phyloP scores from a whole-genome alignment of 2,888 invertebrate species.

The Chymomyza procnemis region DNA sequence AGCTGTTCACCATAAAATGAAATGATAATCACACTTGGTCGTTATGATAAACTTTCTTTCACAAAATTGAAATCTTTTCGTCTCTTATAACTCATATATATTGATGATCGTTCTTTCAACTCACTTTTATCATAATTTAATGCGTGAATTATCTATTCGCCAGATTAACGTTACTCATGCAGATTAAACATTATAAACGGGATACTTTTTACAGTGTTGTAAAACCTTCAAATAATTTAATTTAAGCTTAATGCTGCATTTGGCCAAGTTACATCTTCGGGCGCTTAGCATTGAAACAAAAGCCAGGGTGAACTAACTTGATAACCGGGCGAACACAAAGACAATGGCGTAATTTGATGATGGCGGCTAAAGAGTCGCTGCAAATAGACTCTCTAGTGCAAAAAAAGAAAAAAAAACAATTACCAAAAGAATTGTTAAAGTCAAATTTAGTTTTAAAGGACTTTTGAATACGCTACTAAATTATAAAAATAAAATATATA shows the following conservation, averaged over 20 bases:
- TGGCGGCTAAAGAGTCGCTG: constrained; percentile 49
- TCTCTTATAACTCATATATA: no score
- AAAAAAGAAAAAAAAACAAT: background rate
- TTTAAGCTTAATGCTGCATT: background rate
- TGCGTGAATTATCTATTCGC: no score
- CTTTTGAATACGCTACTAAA: no score
- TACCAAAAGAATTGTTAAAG: background rate
- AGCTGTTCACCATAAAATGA: no score
- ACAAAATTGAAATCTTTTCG: no score
- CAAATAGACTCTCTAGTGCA: background rate
- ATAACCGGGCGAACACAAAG: constrained; percentile 36
- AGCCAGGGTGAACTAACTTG: constrained; percentile 15
- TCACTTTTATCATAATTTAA: no score
- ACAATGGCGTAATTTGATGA: constrained; percentile 62
- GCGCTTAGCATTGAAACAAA: constrained; percentile 46
- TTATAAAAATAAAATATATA: no score
- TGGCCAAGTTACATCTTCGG: background rate
- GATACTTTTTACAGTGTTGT: background rate
- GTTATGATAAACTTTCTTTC: no score
- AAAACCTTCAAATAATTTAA: background rate
- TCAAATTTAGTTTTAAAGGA: no score
- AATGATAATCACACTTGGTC: no score
- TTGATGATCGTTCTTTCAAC: no score
- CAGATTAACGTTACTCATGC: background rate
- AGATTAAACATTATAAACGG: background rate